Evolutionary conservation across 2,888 invertebrate species (phyloP).

Genomic region (Harpagoxenus sublaevis): DNA sequence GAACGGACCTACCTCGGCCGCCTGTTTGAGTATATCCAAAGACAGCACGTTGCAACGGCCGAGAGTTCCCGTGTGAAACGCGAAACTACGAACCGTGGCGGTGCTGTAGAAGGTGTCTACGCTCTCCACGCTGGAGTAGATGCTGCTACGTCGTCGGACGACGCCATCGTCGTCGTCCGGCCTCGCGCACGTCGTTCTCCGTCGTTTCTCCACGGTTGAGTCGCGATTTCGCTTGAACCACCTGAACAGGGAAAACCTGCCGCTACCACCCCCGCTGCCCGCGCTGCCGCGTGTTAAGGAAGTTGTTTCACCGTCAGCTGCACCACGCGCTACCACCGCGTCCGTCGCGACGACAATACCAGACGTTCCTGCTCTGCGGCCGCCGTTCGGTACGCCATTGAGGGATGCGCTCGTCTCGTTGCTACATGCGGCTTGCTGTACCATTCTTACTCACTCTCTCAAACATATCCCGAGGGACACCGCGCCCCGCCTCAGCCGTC

Average conservation of each 20-base stretch:
- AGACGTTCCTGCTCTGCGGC: constrained; percentile 65
- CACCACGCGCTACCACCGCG: constrained; percentile 45
- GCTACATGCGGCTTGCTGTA: constrained; percentile 73
- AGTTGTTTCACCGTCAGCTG: constrained; percentile 52
- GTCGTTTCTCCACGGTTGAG: constrained; percentile 68
- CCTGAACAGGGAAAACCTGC: constrained; percentile 90
- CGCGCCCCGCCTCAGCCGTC: constrained; percentile 66
- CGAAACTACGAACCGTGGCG: constrained; percentile 91
- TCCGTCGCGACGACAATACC: constrained; percentile 57
- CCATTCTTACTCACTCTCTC: constrained; percentile 78
- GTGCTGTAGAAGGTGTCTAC: constrained; percentile 91
- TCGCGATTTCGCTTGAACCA: constrained; percentile 89
- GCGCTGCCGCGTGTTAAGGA: constrained; percentile 52
- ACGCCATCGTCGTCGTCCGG: constrained; percentile 67
- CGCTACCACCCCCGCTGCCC: constrained; percentile 29
- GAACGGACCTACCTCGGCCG: constrained; percentile 80
- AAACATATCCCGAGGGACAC: constrained; percentile 69
- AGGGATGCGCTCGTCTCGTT: constrained; percentile 73
- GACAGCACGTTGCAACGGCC: constrained; percentile 79
- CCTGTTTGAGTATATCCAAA: constrained; percentile 71
- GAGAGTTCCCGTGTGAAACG: constrained; percentile 87
- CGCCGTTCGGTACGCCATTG: constrained; percentile 75
- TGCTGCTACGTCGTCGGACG: constrained; percentile 58
- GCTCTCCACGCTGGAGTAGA: constrained; percentile 88
- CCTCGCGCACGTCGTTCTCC: constrained; percentile 67